phyloP scores from a whole-genome alignment of 2,797 vertebrate species.

The Psittacula echo region DNA sequence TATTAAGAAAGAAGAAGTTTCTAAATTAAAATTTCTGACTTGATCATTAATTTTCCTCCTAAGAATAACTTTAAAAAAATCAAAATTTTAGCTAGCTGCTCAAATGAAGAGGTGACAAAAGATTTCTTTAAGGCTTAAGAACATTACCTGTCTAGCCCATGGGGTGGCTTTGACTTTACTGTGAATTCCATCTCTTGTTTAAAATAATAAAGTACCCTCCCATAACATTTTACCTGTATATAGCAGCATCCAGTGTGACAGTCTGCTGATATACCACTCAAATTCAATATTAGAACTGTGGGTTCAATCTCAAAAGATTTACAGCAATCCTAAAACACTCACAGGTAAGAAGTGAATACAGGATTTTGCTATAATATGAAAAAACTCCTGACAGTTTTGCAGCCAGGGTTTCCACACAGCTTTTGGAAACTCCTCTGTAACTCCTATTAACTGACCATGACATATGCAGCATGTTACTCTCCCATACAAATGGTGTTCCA shows the following conservation, averaged over 20 bases:
- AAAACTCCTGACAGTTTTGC: background rate
- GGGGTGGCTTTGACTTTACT: background rate
- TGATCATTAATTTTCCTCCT: background rate
- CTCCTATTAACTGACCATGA: background rate
- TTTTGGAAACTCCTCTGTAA: slow-evolving; percentile 21
- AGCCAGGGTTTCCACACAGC: background rate
- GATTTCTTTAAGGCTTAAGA: background rate
- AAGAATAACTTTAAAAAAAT: background rate
- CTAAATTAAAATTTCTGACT: slow-evolving; percentile 23
- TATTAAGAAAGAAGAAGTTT: slow-evolving; percentile 20
- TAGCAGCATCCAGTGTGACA: background rate
- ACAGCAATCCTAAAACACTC: background rate
- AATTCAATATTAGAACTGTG: background rate
- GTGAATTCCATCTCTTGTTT: background rate
- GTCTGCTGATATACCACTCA: background rate
- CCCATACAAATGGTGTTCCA: background rate
- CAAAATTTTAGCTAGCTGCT: background rate
- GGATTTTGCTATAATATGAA: background rate
- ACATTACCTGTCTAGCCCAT: background rate
- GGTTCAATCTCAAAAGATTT: background rate
- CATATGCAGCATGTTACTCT: background rate
- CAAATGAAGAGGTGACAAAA: background rate
- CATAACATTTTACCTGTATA: background rate
- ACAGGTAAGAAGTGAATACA: background rate
- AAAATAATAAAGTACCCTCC: background rate